Evolutionary conservation across 2,888 invertebrate species (phyloP), one percentile per base, ranked within the genome.

Genomic region (Xestobium rufovillosum): DNA sequence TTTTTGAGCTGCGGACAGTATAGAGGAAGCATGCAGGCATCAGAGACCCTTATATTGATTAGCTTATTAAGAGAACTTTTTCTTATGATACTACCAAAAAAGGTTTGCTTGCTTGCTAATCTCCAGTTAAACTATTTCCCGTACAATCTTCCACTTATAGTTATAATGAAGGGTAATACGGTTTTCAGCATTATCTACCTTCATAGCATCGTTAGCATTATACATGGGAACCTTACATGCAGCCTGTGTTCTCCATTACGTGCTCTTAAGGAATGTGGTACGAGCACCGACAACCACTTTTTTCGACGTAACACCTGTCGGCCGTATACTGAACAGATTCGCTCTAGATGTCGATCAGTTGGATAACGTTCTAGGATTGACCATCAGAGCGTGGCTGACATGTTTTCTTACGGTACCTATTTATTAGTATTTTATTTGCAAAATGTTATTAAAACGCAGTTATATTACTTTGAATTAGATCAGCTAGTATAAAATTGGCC

Each of bases 231-330:
- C 77, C 55, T 68, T 82, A 69, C 68, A 67, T 51, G 76, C 74
- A 51, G 73, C 76, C 56, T 68, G 69, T 59, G 63, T 68, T 55
- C 71, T 84, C 56, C 84, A 84, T 70, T 65, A 69, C 53, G 67
- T 68, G 50, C 69, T 83, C 64, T 71, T 85, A 52, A 61, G 58
- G 49, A 74, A 77, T 58, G 73, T 82, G 57, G 66, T 86, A 55
- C 72, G 75, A 60, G 76, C 77, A 51, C 80, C 83, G 39, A 67
- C 73, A 65, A 71, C 73, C 59, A 75, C 76, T 59, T 85, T 83
- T 73, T 85, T 80, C 72, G 84, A 86, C 68, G 79, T 83, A 52
- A 86, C 84, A 55, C 85, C 86, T 44, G 70, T 79, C 47, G 85
- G 86, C 63, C 73, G 86, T 61, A 75, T 84, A 61, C 73, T 85